Evolutionary conservation across 2,888 invertebrate genomes (phyloP).

Genomic region (Chesias legatella): DNA sequence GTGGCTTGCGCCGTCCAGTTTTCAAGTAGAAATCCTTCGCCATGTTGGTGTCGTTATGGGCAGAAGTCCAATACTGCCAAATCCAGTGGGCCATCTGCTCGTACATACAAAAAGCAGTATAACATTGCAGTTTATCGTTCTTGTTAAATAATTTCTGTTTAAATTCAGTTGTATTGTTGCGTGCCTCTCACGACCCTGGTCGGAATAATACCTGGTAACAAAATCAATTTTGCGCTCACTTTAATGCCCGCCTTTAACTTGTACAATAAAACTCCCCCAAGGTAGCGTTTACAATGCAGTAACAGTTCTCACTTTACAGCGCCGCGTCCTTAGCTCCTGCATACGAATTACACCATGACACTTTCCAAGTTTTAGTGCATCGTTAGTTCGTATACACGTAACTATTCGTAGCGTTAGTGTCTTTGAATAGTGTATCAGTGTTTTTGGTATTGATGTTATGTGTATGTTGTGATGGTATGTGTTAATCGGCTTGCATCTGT

Average conservation of each 20-base stretch:
- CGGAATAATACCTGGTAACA: neutral
- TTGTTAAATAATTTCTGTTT: no score
- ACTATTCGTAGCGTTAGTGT: constrained; percentile 44
- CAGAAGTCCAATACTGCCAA: no score
- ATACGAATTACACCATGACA: constrained; percentile 61
- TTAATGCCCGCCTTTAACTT: constrained; percentile 31
- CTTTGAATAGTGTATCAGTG: constrained; percentile 13
- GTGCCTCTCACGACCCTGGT: no score
- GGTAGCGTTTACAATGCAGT: constrained; percentile 59
- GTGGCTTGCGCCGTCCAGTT: no score
- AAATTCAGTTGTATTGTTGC: no score
- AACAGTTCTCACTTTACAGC: constrained; percentile 58
- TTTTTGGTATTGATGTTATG: neutral
- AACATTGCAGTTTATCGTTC: no score
- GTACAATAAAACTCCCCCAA: constrained; percentile 47
- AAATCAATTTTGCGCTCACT: constrained; percentile 11
- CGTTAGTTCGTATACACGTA: constrained; percentile 40
- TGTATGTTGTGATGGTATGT: no score
- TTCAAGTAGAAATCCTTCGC: no score
- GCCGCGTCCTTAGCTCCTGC: constrained; percentile 49
- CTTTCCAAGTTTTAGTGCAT: constrained; percentile 60
- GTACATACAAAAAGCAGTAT: no score
- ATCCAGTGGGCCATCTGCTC: no score
- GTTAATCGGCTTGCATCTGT: no score
- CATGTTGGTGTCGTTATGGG: no score